Evolutionary conservation across 1,140 invertebrate genomes (phyloP).

Genomic region (Sitobion miscanthi): DNA sequence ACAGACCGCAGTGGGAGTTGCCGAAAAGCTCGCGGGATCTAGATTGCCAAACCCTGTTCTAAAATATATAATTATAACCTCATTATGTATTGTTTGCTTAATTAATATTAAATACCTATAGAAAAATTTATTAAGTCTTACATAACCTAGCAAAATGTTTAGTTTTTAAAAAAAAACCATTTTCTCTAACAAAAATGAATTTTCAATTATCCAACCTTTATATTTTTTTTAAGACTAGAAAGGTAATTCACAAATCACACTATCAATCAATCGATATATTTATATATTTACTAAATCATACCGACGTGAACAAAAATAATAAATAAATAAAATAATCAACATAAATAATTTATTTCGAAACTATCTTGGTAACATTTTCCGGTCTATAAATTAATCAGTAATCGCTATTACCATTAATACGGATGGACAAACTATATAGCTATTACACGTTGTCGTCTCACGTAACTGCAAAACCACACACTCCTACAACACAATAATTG

Average conservation of each 20-base stretch:
- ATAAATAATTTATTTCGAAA: neutral
- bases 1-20: neutral
- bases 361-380: slow-evolving; percentile 37
- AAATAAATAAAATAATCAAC: slow-evolving; percentile 5
- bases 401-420: neutral
- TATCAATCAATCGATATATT: neutral
- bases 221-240: slow-evolving; percentile 47
- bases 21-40: neutral
- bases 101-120: neutral
- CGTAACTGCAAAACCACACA: neutral
- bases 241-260: neutral
- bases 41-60: neutral
- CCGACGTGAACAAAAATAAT: neutral
- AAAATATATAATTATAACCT: slow-evolving; percentile 33
- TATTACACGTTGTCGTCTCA: neutral
- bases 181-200: neutral
- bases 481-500: neutral
- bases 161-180: neutral
- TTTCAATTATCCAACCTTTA: neutral
- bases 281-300: neutral
- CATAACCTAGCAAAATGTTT: neutral
- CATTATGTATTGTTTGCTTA: neutral
- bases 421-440: neutral
- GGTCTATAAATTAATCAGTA: slow-evolving; percentile 4
- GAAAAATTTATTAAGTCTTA: slow-evolving; percentile 51